Evolutionary conservation across 2,888 invertebrate species (phyloP).

Genomic region (Thysanoteuthis rhombus): DNA sequence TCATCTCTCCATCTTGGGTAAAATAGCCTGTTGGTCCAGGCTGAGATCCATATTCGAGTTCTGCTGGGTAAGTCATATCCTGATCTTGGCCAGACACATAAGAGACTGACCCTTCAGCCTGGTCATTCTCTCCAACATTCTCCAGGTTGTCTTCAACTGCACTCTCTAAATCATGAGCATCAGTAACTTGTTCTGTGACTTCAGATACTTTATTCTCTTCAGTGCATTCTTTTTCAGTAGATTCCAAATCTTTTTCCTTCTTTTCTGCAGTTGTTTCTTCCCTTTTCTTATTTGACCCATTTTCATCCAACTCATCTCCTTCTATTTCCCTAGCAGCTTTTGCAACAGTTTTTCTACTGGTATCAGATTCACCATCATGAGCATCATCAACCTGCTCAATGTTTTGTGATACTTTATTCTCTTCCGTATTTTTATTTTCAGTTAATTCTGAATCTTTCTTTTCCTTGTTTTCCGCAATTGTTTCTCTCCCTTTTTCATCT

Average conservation of each 20-base stretch:
- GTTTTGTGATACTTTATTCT: background rate
- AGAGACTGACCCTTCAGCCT: background rate
- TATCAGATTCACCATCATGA: background rate
- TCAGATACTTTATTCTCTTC: background rate
- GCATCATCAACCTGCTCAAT: background rate
- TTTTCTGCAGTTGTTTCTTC: background rate
- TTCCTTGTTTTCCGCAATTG: too few relatives aligned
- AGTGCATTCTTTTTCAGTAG: background rate
- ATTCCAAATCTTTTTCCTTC: background rate
- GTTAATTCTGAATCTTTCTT: too few relatives aligned
- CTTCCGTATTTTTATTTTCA: too few relatives aligned
- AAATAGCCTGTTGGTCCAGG: background rate
- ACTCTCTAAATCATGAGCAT: background rate
- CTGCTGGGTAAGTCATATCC: constrained; percentile 32
- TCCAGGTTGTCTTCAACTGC: background rate
- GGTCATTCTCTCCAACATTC: background rate
- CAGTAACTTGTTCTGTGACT: background rate
- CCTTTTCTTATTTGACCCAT: background rate
- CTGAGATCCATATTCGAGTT: constrained; percentile 33
- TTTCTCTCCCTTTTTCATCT: too few relatives aligned
- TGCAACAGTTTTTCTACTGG: background rate
- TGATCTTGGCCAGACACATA: background rate
- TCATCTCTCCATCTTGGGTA: constrained; percentile 23
- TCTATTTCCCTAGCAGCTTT: background rate
- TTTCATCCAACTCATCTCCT: background rate